phyloP scores from a whole-genome alignment of 2,113 vertebrate genomes.

The Climacteris rufus region DNA sequence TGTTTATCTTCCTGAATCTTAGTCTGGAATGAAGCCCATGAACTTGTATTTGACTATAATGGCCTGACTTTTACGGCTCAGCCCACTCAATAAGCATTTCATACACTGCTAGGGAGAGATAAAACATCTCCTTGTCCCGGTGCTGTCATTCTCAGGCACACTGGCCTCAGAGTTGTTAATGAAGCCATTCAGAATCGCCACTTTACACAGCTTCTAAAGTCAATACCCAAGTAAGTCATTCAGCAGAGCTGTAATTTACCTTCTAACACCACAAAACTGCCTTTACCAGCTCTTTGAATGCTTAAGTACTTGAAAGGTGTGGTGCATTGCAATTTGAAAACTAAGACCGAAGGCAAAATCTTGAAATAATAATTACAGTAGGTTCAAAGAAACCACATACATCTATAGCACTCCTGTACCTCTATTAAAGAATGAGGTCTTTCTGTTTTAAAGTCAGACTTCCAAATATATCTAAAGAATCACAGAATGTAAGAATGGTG shows the following conservation, averaged over 20 bases:
- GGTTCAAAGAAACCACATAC: slow-evolving; percentile 18
- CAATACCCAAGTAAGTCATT: neutral
- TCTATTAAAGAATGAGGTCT: slow-evolving; percentile 5
- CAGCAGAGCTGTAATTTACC: neutral
- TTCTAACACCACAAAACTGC: neutral
- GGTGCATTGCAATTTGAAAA: slow-evolving; percentile 16
- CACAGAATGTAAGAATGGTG: neutral
- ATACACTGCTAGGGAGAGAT: neutral
- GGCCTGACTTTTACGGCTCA: slow-evolving; percentile 7
- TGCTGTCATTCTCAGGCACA: neutral
- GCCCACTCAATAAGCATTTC: slow-evolving; percentile 5
- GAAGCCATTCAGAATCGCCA: neutral
- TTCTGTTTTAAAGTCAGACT: neutral
- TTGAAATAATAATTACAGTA: slow-evolving; percentile 18
- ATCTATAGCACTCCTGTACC: neutral
- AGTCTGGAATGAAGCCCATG: neutral
- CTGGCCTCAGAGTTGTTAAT: neutral
- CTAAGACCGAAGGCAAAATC: slow-evolving; percentile 25
- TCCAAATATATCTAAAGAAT: neutral
- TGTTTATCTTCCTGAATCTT: slow-evolving; percentile 9
- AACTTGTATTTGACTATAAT: slow-evolving; percentile 14
- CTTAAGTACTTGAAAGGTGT: neutral
- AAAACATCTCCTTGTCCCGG: slow-evolving; percentile 10
- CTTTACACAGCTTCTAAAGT: neutral
- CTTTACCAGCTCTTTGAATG: slow-evolving; percentile 14